Conservation (phyloP, 2,113 vertebrate species). For the Chaetura pelagica region DNA sequence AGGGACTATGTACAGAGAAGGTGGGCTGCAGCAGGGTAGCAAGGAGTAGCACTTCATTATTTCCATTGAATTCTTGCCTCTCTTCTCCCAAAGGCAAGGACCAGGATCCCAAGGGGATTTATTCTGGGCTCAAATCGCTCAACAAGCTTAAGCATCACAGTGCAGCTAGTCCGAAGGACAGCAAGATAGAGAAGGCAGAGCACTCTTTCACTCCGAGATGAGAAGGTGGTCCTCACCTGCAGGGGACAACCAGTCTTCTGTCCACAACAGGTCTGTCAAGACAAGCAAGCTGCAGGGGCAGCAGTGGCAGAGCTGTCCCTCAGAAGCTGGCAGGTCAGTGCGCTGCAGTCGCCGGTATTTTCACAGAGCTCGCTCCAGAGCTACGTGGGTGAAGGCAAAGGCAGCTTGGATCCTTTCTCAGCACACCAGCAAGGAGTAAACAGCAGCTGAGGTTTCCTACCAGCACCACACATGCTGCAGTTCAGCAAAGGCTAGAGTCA, state of each 20-base stretch:
- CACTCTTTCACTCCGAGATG: background rate
- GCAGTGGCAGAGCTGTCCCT: background rate
- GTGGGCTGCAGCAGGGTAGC: background rate
- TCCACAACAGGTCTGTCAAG: background rate
- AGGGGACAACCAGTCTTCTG: too few species aligned
- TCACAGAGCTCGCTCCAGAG: background rate
- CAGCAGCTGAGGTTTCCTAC: conserved; percentile 11
- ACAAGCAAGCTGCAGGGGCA: background rate
- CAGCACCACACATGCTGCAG: background rate
- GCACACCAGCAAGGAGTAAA: background rate
- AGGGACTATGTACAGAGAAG: background rate
- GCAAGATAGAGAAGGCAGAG: background rate
- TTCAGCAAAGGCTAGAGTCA: background rate
- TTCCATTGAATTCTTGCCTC: background rate
- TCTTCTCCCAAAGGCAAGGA: background rate
- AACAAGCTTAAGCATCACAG: background rate
- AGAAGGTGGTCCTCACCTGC: background rate
- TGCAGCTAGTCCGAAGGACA: background rate
- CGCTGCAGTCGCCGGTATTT: fast-evolving
- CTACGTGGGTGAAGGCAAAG: background rate
- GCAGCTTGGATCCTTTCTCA: background rate
- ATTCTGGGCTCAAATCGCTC: background rate
- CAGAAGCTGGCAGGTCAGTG: background rate
- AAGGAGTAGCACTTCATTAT: background rate
- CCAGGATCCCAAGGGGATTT: background rate